phyloP scores from a whole-genome alignment of 2,888 invertebrate genomes.

The Pedicia rivosa region DNA sequence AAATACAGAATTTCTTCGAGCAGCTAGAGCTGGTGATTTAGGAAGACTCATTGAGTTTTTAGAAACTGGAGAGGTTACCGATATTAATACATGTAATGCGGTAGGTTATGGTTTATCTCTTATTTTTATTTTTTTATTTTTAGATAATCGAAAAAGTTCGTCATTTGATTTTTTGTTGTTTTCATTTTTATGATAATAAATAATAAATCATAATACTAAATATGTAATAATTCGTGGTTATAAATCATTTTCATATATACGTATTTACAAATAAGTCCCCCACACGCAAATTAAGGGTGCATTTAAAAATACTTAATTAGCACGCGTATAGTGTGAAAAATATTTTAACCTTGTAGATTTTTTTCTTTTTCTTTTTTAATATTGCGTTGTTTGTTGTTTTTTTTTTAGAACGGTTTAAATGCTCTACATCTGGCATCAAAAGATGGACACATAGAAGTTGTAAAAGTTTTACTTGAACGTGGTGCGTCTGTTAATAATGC shows the following conservation, averaged over 20 bases:
- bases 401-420: slow-evolving; percentile 97
- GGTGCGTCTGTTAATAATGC: slow-evolving; percentile 90
- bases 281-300: too few relatives aligned
- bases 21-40: slow-evolving; percentile 92
- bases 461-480: slow-evolving; percentile 74
- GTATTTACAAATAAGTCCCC: too few relatives aligned
- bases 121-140: too few relatives aligned
- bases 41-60: slow-evolving; percentile 89
- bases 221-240: too few relatives aligned
- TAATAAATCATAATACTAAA: too few relatives aligned
- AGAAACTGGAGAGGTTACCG: slow-evolving; percentile 69
- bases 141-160: background rate
- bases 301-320: too few relatives aligned
- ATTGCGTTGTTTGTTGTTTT: too few relatives aligned
- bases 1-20: slow-evolving; percentile 91
- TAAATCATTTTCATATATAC: too few relatives aligned
- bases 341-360: too few relatives aligned
- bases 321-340: too few relatives aligned
- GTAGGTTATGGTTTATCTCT: too few relatives aligned
- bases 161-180: slow-evolving; percentile 1
- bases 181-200: too few relatives aligned
- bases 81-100: slow-evolving; percentile 96
- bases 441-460: slow-evolving; percentile 91
- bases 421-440: slow-evolving; percentile 94
- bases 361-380: slow-evolving; percentile 13